Percentiles rank a stretch among this genome's conserved stretches.
These are phyloP conservation scores for Nothoprocta pentlandii DNA, from an alignment of 2,113 vertebrate genomes.

Conservation along the genomic window DNA sequence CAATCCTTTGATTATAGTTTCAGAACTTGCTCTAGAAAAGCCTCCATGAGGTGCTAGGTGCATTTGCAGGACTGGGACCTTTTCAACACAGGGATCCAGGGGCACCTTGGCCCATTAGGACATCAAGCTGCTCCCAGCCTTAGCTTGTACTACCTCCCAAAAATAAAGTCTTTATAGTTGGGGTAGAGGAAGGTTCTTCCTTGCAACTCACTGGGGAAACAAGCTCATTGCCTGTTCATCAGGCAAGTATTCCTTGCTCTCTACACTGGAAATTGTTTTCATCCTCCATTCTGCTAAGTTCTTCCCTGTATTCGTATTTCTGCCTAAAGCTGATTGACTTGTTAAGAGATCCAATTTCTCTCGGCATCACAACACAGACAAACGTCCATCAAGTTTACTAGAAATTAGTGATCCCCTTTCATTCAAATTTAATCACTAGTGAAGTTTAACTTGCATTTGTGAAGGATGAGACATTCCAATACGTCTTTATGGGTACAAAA, in stretches of 20 bases:
- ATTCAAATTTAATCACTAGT: constrained; percentile 75
- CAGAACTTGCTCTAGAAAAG: neutral
- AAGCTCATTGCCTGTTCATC: rapidly evolving
- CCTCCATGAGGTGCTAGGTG: rapidly evolving
- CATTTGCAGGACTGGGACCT: neutral
- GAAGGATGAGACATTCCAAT: constrained; percentile 57
- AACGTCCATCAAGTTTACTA: constrained; percentile 60
- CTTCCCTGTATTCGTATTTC: neutral
- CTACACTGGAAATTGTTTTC: neutral
- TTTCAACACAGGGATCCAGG: too few relatives aligned
- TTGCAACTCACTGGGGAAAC: neutral
- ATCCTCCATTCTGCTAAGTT: neutral
- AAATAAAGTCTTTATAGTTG: neutral
- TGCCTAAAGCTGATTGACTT: neutral
- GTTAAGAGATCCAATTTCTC: constrained; percentile 57
- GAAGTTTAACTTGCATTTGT: constrained; percentile 73
- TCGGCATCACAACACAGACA: constrained; percentile 53
- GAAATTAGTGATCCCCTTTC: constrained; percentile 65
- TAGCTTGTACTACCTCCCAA: neutral
- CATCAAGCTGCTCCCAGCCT: too few relatives aligned
- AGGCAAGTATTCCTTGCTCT: neutral
- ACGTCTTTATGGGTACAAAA: constrained; percentile 56
- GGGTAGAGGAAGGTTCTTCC: neutral
- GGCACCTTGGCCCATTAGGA: too few relatives aligned
- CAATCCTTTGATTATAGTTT: neutral